Conservation (phyloP, 2,113 vertebrate species). For the Megaceryle maxima region DNA sequence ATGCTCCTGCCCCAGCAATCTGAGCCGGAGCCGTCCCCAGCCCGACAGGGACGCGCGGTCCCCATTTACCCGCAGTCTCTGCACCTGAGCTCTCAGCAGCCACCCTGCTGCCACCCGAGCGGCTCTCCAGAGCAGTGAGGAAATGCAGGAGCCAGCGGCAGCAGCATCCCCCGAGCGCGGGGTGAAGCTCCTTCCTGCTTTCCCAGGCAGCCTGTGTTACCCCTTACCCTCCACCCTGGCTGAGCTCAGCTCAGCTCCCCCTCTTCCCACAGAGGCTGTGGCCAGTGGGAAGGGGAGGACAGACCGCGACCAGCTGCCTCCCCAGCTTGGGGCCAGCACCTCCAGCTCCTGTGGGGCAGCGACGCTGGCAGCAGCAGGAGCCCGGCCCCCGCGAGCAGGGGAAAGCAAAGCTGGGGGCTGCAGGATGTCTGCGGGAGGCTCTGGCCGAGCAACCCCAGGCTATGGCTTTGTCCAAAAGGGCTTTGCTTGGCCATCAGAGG, state of each 20-base stretch:
- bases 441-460: accelerated
- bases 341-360: accelerated
- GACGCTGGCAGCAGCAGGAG: accelerated
- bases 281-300: not conserved
- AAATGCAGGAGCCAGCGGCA: no score
- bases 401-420: not conserved
- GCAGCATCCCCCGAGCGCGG: accelerated
- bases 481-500: not conserved
- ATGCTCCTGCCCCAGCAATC: not conserved
- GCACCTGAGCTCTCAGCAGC: no score
- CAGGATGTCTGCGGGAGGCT: no score
- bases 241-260: accelerated
- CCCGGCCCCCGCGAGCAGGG: accelerated
- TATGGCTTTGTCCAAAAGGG: not conserved
- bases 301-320: not conserved
- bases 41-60: no score
- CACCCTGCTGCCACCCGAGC: no score
- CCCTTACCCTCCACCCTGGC: not conserved
- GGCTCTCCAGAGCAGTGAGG: no score
- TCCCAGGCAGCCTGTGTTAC: not conserved
- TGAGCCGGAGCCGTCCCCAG: not conserved
- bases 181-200: accelerated
- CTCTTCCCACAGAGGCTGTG: accelerated
- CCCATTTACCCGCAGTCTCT: no score
- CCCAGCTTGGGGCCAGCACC: not conserved